Base-by-base conservation (phyloP, 23 tunicate genomes). In the Phallusia fumigata region DNA sequence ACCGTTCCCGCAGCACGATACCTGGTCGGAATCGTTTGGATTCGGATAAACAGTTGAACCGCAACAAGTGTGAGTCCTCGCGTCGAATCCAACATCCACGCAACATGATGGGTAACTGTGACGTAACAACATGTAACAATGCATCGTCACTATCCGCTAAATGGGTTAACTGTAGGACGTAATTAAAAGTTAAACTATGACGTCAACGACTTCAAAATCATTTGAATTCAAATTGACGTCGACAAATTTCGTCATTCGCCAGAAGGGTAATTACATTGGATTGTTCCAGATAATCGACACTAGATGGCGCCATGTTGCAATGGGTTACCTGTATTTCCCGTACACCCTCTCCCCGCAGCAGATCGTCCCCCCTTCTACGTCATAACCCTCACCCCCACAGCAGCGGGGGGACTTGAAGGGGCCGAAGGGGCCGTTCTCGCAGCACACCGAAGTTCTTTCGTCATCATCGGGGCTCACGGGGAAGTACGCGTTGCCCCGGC, bases 31-130 rank as follows among this genome's bases (percentile, higher is more conserved):
- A 24, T 65, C 85, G 52, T 74, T 35, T 24, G 98, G 98, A 76
- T 76, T 89, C 32, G 88, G 90, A 24, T 30, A 32, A 50, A 94
- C 80, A 24, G 80, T 28, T 22, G 89, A 79, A 18, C 89, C 88
- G 76, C 98, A 94, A 79, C 98, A 94, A 10, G 80, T 77, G 80
- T 94, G 90, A 24, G 94, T 85, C 0, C 75, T 65, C 74, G 88
- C 98, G 79, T 94, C 98, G 78, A 89, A 94, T 10, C 98, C 98
- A 0, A 45, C 74, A 35, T 89, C 91, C 35, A 89, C 90, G 58
- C 98, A 94, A 74, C 98, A 94, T 51, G 90, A 89, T 0, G 79
- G 83, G 40, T 32, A 51, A 5, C 83, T 79, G 53, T 36, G 77
- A 36, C 33, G 80, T 77, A 13, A 40, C 69, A 58, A 40, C 10